These are phyloP conservation scores for Apis laboriosa DNA, from an alignment of 1,140 invertebrate genomes.

Conservation along the genomic window DNA sequence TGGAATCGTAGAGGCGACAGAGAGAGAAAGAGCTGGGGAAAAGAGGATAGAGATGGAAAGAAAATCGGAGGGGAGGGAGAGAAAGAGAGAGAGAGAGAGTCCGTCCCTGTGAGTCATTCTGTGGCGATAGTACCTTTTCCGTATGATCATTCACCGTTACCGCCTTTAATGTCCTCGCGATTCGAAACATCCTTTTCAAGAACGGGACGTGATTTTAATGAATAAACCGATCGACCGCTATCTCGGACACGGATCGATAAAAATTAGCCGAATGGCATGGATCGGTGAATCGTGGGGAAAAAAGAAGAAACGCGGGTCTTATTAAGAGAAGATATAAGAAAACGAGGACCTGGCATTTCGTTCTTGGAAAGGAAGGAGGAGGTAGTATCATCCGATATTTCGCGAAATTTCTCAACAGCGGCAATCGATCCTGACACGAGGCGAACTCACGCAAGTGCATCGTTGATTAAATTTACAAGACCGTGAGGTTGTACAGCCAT, in stretches of 20 bases:
- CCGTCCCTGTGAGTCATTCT: slow-evolving; percentile 48
- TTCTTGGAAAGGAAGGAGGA: neutral
- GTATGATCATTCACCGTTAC: slow-evolving; percentile 40
- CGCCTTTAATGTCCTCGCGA: slow-evolving; percentile 13
- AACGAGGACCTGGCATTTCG: too few relatives aligned
- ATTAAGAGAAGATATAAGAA: neutral
- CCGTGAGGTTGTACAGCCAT: slow-evolving; percentile 15
- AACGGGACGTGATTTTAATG: slow-evolving; percentile 29
- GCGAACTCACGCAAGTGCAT: slow-evolving; percentile 20
- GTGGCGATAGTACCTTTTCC: slow-evolving; percentile 48
- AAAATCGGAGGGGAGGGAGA: neutral
- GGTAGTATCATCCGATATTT: slow-evolving; percentile 21
- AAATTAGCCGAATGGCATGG: neutral
- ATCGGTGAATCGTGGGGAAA: neutral
- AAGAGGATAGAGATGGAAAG: neutral
- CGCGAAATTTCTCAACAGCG: slow-evolving; percentile 30
- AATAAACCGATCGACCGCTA: slow-evolving; percentile 21
- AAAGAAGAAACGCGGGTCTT: neutral
- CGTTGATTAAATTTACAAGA: slow-evolving; percentile 49
- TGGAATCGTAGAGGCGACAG: slow-evolving; percentile 60
- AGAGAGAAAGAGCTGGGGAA: neutral
- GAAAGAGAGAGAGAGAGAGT: neutral
- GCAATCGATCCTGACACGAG: slow-evolving; percentile 30
- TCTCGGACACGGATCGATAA: slow-evolving; percentile 6
- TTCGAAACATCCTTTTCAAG: slow-evolving; percentile 15